These are phyloP conservation scores for Gnathonemus longibarbis DNA, from an alignment of 2,113 vertebrate genomes.

Conservation along the genomic window DNA sequence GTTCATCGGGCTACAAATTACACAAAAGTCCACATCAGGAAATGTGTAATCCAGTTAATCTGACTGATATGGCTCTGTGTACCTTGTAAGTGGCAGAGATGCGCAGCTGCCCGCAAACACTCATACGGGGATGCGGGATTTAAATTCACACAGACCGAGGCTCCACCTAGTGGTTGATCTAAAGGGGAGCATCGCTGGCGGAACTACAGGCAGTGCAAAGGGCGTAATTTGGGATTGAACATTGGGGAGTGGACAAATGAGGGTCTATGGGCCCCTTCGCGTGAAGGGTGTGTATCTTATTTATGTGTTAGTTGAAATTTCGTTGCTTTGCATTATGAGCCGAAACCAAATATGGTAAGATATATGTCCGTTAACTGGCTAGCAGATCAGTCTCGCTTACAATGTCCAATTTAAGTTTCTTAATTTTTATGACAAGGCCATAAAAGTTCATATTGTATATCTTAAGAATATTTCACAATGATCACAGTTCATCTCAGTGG, in stretches of 20 bases:
- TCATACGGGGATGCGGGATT: not conserved
- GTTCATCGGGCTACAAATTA: not conserved
- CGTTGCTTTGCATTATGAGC: not conserved
- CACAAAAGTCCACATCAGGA: not conserved
- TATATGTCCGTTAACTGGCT: not conserved
- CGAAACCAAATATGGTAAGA: not conserved
- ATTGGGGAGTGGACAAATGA: not conserved
- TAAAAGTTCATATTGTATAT: not conserved
- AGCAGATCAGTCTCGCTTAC: not conserved
- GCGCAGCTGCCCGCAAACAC: not conserved
- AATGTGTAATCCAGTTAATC: not conserved
- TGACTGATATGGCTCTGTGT: not conserved
- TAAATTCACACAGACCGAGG: not conserved
- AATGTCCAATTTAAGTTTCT: not conserved
- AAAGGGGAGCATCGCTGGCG: not conserved
- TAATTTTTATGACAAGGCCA: not conserved
- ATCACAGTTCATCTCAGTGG: not conserved
- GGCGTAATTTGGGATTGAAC: not conserved
- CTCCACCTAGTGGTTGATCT: not conserved
- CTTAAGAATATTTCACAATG: not conserved
- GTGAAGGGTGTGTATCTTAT: not conserved
- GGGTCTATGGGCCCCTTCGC: not conserved
- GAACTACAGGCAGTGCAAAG: not conserved
- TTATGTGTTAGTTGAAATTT: not conserved
- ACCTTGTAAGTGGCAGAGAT: not conserved